Conservation (phyloP, 2,888 invertebrate genomes). For the Sinelater perroti region DNA sequence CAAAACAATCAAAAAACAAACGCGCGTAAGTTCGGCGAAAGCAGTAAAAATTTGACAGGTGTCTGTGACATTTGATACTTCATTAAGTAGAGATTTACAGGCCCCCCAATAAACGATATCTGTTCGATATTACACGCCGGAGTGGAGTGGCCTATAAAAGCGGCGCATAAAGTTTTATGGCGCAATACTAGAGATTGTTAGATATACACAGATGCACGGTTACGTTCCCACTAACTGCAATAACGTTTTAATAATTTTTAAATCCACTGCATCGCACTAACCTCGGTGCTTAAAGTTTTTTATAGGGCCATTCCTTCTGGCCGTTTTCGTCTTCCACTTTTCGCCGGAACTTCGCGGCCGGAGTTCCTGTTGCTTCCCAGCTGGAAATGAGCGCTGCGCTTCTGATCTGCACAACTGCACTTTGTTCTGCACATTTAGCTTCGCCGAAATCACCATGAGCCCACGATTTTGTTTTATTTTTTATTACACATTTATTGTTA, state of each 20-base stretch:
- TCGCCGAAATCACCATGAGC: too few relatives aligned
- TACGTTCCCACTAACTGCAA: constrained; percentile 37
- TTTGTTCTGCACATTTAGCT: too few relatives aligned
- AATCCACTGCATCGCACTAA: constrained; percentile 33
- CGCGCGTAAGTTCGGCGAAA: constrained; percentile 15
- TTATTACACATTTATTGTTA: too few relatives aligned
- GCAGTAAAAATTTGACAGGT: constrained; percentile 53
- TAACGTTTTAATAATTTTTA: constrained; percentile 35
- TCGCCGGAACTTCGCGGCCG: constrained; percentile 12
- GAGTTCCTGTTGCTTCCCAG: not conserved
- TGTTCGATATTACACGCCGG: constrained; percentile 52
- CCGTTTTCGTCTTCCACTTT: constrained; percentile 23
- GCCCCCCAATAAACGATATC: constrained; percentile 59
- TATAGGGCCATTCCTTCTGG: constrained; percentile 23
- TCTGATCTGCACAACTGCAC: too few relatives aligned
- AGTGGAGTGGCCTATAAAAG: constrained; percentile 57
- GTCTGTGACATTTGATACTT: constrained; percentile 58
- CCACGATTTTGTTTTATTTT: too few relatives aligned
- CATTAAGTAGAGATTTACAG: constrained; percentile 59
- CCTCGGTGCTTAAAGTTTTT: constrained; percentile 31
- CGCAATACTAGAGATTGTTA: constrained; percentile 53
- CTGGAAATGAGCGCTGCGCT: too few relatives aligned
- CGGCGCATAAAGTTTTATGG: constrained; percentile 57
- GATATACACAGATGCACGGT: constrained; percentile 38
- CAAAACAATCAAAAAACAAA: constrained; percentile 14